Base-by-base conservation (phyloP, 2,797 vertebrate genomes). In the Tympanoctomys barrerae region DNA sequence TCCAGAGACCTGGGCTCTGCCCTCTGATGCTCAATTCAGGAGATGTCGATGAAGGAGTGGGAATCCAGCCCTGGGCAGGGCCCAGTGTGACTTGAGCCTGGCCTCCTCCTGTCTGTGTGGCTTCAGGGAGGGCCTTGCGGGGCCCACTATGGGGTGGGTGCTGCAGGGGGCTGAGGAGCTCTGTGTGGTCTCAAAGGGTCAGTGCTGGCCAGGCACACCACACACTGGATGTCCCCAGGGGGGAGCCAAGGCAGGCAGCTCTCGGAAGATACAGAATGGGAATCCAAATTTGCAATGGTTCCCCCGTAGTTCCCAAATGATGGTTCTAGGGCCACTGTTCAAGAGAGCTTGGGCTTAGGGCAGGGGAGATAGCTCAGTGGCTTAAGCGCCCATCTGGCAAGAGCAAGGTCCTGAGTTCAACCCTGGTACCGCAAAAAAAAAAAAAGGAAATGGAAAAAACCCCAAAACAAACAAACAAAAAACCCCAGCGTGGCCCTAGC, bases 161-260 rank as follows among this genome's bases (percentile, higher is more conserved):
- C 7, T 0, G 14, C n/a, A 11, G 33, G 54, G 24, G 28, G 59
- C n/a, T 75, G n/a, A 31, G 26, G 49, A 22, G 46, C 42, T 46
- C 89, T 5, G 0, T 26, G 57, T 31, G n/a, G 26, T 8, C 0
- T 14, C 0, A 0, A 24, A 24, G 1, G 31, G n/a, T 33, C 52
- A 46, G 10, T 6, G 24, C 28, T 82, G 68, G 36, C 66, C 24
- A 71, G 66, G 42, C 9, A 6, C 31, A 49, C n/a, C 21, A 13
- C 13, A 19, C 24, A 36, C 26, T 21, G 18, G 66, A 31, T 0
- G 13, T 19, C 8, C n/a, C 14, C 28, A 19, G 22, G 80, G 61
- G 82, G 10, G 8, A 21, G 36, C 33, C 7, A 7, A 70, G 66
- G 33, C 31, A 14, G 33, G 16, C 16, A 36, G 66, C 66, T 14